phyloP scores from a whole-genome alignment of 2,888 invertebrate species.

The Syrphus vitripennis region DNA sequence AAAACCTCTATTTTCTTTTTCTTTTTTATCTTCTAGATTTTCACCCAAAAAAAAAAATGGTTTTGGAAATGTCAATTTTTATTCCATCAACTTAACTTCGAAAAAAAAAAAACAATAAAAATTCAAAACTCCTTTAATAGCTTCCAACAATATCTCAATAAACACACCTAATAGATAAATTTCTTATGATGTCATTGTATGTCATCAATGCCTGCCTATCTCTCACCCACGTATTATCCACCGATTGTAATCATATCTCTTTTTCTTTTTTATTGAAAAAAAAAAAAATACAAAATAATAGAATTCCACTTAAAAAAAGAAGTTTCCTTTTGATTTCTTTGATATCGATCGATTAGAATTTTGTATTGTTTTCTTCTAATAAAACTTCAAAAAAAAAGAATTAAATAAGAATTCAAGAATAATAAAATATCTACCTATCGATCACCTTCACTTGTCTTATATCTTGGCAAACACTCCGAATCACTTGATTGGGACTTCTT shows the following conservation, averaged over 20 bases:
- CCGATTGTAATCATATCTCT: conserved; percentile 43
- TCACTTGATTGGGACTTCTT: background rate
- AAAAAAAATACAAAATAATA: background rate
- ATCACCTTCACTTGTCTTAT: conserved; percentile 49
- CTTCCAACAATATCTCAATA: conserved; percentile 35
- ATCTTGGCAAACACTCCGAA: background rate
- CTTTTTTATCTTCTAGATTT: background rate
- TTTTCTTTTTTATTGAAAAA: background rate
- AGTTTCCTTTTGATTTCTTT: conserved; percentile 7
- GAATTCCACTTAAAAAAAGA: conserved; percentile 42
- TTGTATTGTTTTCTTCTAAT: conserved; percentile 50
- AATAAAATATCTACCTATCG: conserved; percentile 66
- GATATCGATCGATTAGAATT: conserved; percentile 56
- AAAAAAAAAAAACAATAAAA: conserved; percentile 23
- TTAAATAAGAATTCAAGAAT: conserved; percentile 22
- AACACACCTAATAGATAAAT: background rate
- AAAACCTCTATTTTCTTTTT: background rate
- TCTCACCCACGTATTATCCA: conserved; percentile 8
- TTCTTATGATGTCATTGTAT: conserved; percentile 40
- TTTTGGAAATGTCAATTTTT: background rate
- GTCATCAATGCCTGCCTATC: conserved; percentile 37
- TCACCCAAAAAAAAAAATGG: background rate
- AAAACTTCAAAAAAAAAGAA: background rate
- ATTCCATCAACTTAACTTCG: background rate
- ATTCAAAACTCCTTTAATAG: conserved; percentile 24